Evolutionary conservation across 2,113 vertebrate species (phyloP), one percentile per base, ranked within the genome.

Genomic region (Calyptommatus sinebrachiatus): DNA sequence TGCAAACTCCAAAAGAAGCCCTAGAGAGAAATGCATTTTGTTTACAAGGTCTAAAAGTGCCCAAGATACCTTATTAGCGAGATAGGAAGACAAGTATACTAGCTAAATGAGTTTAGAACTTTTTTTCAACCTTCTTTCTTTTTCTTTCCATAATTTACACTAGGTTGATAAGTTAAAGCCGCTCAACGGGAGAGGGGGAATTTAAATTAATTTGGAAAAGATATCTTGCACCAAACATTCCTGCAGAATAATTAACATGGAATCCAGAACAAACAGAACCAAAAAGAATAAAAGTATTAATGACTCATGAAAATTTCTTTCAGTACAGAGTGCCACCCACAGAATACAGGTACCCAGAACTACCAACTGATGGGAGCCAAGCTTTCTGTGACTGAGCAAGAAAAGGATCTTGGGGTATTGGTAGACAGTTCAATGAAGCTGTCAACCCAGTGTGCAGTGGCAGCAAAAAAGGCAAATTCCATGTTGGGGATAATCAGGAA

Each of bases 1-100:
- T 88, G 83, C 66, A 45, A 89, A 86, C 61, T 81, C 66, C 62
- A 89, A 48, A 83, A 57, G 65, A 87, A 79, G 67, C 76, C 76
- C 4, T 7, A 65, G 63, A 84, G 62, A 87, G 73, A 73, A 83
- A 87, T 60, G 16, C 22, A 57, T 80, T 14, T 63, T 71, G 68
- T 88, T 85, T 74, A 82, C 60, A 73, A 86, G 35, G 53, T 50
- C 41, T 82, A 60, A 81, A 62, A 86, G 77, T 66, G 77, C 86
- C 87, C 73, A 0, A 9, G 78, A 72, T 45, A 84, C 77, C 88
- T 91, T 86, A 77, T 92, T 90, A 92, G 76, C n/a, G 75, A 91
- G 79, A 10, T 18, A 29, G 45, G 7, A 71, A 77, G 28, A 83
- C 29, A 60, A 8, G 73, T 78, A 45, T 8, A 46, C 20, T 62